Evolutionary conservation across 2,797 vertebrate genomes (phyloP), one percentile per base, ranked within the genome.

Genomic region (Spizella passerina): DNA sequence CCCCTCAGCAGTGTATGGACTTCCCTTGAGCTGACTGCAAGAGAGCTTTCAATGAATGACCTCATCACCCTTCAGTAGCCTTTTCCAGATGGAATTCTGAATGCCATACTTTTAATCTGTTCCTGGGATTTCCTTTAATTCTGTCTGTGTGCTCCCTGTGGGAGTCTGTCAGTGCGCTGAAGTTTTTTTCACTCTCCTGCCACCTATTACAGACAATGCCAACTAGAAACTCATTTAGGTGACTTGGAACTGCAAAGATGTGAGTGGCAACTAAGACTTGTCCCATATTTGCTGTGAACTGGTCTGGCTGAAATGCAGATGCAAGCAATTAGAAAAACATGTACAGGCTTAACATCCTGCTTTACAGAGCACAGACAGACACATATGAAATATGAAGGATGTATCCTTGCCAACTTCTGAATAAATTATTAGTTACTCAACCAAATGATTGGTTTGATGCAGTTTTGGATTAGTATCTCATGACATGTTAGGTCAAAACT

Each of bases 361-460:
- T 89, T 87, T 88, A 36, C 52, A 1, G 34, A 75, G 44, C 46
- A 26, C 41, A 29, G 64, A 65, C 66, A 94, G 49, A 64, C 43
- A 68, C 8, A 12, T 46, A 32, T 27, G 32, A 86, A 94, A 90
- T 80, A 91, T 71, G 76, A 93, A 96, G 83, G 80, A 77, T 44
- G 53, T 52, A 47, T 88, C 80, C 65, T 52, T 77, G 73, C 57
- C 73, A 93, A 1, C 30, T 88, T 80, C 57, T 82, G 86, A 94
- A 80, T 91, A 80, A 89, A 75, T 84, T 55, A 82, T 59, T 65
- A 61, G 36, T 83, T 71, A 59, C 47, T 82, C 22, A 36, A 34
- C 70, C 49, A 29, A 65, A 46, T 79, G 34, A 61, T 59, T 49
- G 19, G 21, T 69, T 86, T 64, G 53, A 46, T 55, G n/a, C 20